Evolutionary conservation across 2,113 vertebrate genomes (phyloP).

Genomic region (Lepus europaeus): DNA sequence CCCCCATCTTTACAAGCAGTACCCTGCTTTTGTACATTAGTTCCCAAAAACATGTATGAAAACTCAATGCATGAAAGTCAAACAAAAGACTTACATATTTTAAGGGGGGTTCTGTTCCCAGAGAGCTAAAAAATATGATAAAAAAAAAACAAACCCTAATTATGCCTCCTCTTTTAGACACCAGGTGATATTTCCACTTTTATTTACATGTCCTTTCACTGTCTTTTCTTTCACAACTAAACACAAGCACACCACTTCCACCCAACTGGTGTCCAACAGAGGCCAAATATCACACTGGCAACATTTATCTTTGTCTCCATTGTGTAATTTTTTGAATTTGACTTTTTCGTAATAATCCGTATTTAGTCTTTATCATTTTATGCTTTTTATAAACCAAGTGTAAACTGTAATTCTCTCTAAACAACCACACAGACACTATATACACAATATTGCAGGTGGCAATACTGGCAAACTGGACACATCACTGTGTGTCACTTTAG

Average conservation of each 20-base stretch:
- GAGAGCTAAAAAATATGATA: conserved; percentile 47
- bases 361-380: neutral
- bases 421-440: neutral
- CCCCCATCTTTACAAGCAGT: neutral
- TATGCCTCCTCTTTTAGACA: conserved; percentile 17
- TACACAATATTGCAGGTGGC: neutral
- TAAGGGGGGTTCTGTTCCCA: conserved; percentile 42
- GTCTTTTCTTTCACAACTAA: neutral
- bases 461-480: neutral
- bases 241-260: neutral
- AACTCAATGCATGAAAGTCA: conserved; percentile 55
- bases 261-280: neutral
- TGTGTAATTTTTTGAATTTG: neutral
- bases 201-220: neutral
- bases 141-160: conserved; percentile 23
- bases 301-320: neutral
- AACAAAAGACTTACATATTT: conserved; percentile 57
- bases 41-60: conserved; percentile 35
- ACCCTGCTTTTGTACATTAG: neutral
- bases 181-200: conserved; percentile 33
- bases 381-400: conserved; percentile 41
- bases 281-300: neutral
- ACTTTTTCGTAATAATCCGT: neutral
- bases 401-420: neutral
- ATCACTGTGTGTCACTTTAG: neutral